A percentile compares a stretch with the other conserved stretches of the same genome.
phyloP scores from a whole-genome alignment of 2,113 vertebrate species.

The Aegithalos caudatus region DNA sequence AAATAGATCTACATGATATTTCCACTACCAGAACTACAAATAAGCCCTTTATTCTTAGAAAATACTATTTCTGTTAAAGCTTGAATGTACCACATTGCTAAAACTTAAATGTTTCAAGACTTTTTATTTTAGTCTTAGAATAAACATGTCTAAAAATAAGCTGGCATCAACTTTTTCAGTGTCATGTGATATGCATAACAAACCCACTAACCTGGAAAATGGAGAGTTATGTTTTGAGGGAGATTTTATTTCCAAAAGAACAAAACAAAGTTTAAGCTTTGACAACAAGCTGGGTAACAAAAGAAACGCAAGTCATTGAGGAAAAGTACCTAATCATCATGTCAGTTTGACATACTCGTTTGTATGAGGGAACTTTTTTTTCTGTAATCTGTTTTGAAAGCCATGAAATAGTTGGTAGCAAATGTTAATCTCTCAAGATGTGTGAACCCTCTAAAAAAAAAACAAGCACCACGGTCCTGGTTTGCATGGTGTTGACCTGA shows the following conservation, averaged over 20 bases:
- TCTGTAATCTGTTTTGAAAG: constrained; percentile 43
- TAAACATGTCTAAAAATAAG: neutral
- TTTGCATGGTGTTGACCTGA: constrained; percentile 60
- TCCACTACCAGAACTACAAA: neutral
- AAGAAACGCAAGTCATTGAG: constrained; percentile 15
- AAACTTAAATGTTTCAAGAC: neutral
- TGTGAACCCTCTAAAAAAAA: constrained; percentile 19
- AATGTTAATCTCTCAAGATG: constrained; percentile 64
- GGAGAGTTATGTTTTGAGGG: neutral
- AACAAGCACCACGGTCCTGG: neutral
- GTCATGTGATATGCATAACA: neutral
- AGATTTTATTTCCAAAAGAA: neutral
- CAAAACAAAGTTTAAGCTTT: constrained; percentile 19
- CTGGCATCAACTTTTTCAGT: neutral
- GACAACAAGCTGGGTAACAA: constrained; percentile 37
- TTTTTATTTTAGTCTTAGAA: neutral
- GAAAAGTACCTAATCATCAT: constrained; percentile 42
- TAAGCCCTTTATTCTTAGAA: neutral
- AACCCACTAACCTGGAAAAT: neutral
- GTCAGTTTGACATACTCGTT: constrained; percentile 12
- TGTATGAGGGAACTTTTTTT: neutral
- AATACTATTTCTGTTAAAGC: neutral
- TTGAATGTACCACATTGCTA: neutral
- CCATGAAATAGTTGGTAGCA: constrained; percentile 47
- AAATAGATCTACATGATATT: neutral